Evolutionary conservation across 2,797 vertebrate species (phyloP), one percentile per base, ranked within the genome.

Genomic region (Danionella dracula): DNA sequence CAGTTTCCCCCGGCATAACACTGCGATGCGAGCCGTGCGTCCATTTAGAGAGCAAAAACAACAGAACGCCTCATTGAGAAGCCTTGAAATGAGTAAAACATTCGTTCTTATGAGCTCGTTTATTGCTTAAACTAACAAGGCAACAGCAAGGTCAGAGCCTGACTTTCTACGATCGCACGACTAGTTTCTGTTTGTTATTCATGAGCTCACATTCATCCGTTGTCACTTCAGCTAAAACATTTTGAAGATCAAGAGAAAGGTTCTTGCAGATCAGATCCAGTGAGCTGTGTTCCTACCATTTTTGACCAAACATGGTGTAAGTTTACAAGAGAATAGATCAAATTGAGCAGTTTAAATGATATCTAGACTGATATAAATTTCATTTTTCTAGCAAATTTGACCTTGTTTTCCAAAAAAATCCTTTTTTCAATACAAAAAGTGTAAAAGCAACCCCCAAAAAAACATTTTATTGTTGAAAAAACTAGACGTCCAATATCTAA

Each of bases 31-130:
- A 49, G 66, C 62, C 35, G 7, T 16, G 67, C 60, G 70, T 76
- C 46, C 63, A 51, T 73, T 70, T 71, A 73, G 74, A 50, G 63
- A 61, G 12, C 61, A 66, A 79, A 65, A 68, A 73, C 40, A 69
- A 79, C 51, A 68, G 73, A 68, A 62, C 58, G 56, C 50, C 59
- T 42, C 46, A 48, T 65, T 46, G 12, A 20, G 40, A 60, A 70
- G 58, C 60, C 63, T 57, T 20, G 48, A 66, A 58, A 73, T 72
- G 29, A 35, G 19, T 46, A 50, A 73, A 57, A 42, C 66, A 69
- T 56, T 40, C 56, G 5, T 34, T 54, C 40, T 55, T 51, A 61
- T 68, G 44, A 54, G 45, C 53, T 57, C 6, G 8, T 29, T 63
- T 67, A 56, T 67, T 58, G 19, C 42, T 23, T 57, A 51, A 11